Conservation (phyloP, 2,113 vertebrate genomes). For the Himantopus leucocephalus region DNA sequence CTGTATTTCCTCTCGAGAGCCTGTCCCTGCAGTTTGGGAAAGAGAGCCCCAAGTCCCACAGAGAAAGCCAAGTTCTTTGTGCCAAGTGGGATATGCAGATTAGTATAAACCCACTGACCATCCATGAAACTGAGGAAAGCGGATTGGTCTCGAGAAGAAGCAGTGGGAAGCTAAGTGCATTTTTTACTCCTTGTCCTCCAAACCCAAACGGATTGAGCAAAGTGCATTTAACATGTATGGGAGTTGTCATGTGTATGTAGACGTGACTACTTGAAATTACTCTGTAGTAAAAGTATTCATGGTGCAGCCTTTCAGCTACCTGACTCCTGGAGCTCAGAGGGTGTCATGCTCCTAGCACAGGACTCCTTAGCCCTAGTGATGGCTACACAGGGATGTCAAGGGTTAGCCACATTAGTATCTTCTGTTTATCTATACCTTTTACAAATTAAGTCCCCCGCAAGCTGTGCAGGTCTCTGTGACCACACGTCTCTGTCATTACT, state of each 20-base stretch:
- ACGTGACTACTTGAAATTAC: neutral
- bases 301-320: neutral
- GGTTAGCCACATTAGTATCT: neutral
- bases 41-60: neutral
- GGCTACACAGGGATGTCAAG: neutral
- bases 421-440: neutral
- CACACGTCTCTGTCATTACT: rapidly evolving
- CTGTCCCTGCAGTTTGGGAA: neutral
- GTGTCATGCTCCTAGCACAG: neutral
- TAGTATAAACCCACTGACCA: neutral
- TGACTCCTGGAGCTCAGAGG: neutral
- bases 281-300: neutral
- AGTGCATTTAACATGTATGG: neutral
- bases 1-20: neutral
- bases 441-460: neutral
- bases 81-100: neutral
- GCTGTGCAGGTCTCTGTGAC: neutral
- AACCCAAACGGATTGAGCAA: neutral
- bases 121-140: neutral
- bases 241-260: neutral
- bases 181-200: neutral
- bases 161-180: neutral
- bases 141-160: neutral
- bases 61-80: neutral
- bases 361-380: neutral